Evolutionary conservation across 2,888 invertebrate species (phyloP).

Genomic region (Isotomurus palustris): DNA sequence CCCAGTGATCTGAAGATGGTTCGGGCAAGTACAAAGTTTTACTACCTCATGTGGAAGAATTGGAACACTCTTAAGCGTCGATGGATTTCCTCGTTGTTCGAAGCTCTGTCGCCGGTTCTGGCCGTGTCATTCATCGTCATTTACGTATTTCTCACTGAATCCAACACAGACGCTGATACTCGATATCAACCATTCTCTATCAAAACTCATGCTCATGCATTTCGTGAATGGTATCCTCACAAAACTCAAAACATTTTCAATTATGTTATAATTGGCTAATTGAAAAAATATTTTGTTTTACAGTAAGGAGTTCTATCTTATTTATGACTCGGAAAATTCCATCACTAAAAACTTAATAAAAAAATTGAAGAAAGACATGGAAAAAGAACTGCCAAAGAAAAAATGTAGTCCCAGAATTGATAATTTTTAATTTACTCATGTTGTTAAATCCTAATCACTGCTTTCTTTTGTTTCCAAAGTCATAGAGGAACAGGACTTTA

Average conservation of each 20-base stretch:
- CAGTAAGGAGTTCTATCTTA: no score
- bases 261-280: not conserved
- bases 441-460: no score
- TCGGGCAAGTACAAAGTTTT: slow-evolving; percentile 7
- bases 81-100: slow-evolving; percentile 17
- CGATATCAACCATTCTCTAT: not conserved
- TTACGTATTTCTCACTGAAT: not conserved
- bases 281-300: slow-evolving; percentile 3
- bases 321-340: no score
- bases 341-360: no score
- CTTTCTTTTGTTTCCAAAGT: no score
- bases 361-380: no score
- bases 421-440: no score
- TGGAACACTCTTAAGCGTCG: slow-evolving; percentile 11
- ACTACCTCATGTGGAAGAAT: slow-evolving; percentile 29
- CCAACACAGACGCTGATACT: not conserved
- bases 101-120: slow-evolving; percentile 8
- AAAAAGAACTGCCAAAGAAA: no score
- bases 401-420: no score
- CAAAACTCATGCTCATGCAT: not conserved
- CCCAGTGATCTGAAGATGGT: slow-evolving; percentile 21
- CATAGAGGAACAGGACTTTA: no score
- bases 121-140: slow-evolving; percentile 14
- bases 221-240: not conserved
- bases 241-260: not conserved